Evolutionary conservation across 2,113 vertebrate species (phyloP), one percentile per base, ranked within the genome.

Genomic region (Oreochromis tanganicae): DNA sequence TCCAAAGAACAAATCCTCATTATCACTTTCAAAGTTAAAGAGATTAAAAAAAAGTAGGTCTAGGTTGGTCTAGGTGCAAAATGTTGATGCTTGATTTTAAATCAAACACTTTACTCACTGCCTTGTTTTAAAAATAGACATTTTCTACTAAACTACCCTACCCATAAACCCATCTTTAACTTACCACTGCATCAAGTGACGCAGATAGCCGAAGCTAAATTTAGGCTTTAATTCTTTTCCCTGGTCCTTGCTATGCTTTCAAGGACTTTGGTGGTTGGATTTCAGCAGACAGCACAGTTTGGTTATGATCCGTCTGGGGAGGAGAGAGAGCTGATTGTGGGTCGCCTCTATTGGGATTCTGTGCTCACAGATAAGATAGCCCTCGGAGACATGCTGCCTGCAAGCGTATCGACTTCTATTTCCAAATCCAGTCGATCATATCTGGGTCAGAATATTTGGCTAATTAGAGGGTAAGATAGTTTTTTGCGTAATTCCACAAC

Each of bases 401-500:
- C 71, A 80, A 90, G 91, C n/a, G 43, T 36, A 85, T 88, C 61
- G 41, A 86, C 88, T 93, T 89, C 75, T 32, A 55, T 86, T 87
- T 92, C 84, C 84, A 91, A 86, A 86, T 85, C 89, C 88, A 86
- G 66, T 86, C 36, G 90, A 95, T 94, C 78, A 87, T 93, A 95
- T 96, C 93, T 96, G 90, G 93, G 94, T 93, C 91, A 93, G 91
- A 88, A 93, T 95, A 95, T 94, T 95, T 92, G 84, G 92, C 94
- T 94, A 95, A 96, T 96, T 93, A 95, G 92, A 89, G 86, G 88
- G 84, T 81, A 87, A 92, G 93, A 91, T 57, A 27, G 68, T 83
- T 91, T 91, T 78, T 57, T 68, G 34, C 9, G 12, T 85, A 85
- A 89, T 92, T 94, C 82, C 87, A 89, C 89, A 88, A 94, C 81